phyloP scores from a whole-genome alignment of 2,797 vertebrate species.

The Cryptoprocta ferox region DNA sequence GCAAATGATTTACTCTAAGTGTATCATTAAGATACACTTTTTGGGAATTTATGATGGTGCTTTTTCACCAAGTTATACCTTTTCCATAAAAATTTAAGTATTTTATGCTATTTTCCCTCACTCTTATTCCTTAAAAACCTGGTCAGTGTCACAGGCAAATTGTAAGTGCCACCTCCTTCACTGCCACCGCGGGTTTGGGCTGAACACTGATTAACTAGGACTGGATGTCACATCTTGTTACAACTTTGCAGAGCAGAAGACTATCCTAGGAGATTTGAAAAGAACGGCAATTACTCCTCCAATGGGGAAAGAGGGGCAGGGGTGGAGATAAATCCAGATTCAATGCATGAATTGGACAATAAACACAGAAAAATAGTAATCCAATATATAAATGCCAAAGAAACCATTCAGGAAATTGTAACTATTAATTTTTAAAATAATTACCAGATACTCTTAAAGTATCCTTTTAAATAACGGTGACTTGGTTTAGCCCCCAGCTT shows the following conservation, averaged over 20 bases:
- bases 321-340: neutral
- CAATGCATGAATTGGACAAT: neutral
- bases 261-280: constrained; percentile 88
- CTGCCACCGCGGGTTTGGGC: constrained; percentile 80
- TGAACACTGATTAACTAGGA: constrained; percentile 93
- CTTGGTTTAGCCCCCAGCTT: neutral
- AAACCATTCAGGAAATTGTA: neutral
- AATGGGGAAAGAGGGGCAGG: neutral
- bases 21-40: constrained; percentile 95
- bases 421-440: constrained; percentile 38
- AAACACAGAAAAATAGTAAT: constrained; percentile 25
- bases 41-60: constrained; percentile 88
- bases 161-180: constrained; percentile 82
- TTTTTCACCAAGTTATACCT: constrained; percentile 89
- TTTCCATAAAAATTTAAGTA: constrained; percentile 90
- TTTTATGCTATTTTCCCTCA: constrained; percentile 86
- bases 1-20: constrained; percentile 96
- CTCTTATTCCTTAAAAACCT: constrained; percentile 85
- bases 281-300: constrained; percentile 83
- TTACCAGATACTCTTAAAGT: constrained; percentile 32
- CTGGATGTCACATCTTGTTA: constrained; percentile 95
- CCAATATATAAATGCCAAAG: neutral
- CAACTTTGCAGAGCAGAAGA: constrained; percentile 88
- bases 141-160: constrained; percentile 85
- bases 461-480: constrained; percentile 47